A percentile compares a stretch with the other conserved stretches of the same genome.
Evolutionary conservation across 1,140 invertebrate species (phyloP).

Genomic region (Sycophila sp.): DNA sequence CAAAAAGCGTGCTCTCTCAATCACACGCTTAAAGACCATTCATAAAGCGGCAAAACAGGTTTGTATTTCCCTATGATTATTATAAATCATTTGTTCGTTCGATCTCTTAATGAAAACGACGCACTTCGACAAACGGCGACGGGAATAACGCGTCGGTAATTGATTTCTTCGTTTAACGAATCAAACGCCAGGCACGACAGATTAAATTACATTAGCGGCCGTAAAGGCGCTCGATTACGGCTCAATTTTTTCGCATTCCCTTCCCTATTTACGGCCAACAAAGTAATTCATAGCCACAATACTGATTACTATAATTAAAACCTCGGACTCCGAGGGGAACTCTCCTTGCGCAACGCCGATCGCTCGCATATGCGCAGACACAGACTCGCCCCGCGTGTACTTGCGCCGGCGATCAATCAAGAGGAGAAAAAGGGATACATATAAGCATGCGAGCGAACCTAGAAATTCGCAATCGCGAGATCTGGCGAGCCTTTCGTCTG

Average conservation of each 20-base stretch:
- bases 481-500: background rate
- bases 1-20: too few relatives aligned
- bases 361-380: background rate
- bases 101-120: background rate
- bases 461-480: background rate
- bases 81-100: conserved; percentile 4
- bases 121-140: background rate
- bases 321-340: too few relatives aligned
- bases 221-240: background rate
- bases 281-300: background rate
- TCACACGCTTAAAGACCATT: too few relatives aligned
- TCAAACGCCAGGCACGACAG: background rate
- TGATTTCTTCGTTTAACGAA: conserved; percentile 10
- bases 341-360: background rate
- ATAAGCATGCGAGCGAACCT: background rate
- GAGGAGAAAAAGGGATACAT: background rate
- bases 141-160: background rate
- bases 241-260: background rate
- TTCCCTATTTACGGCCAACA: background rate
- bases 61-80: too few relatives aligned
- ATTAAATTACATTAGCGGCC: conserved; percentile 10
- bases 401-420: conserved; percentile 24
- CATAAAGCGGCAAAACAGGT: too few relatives aligned
- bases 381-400: background rate
- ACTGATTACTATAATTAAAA: conserved; percentile 28